Evolutionary conservation across 2,888 invertebrate genomes (phyloP).

Genomic region (Ditula angustiorana): DNA sequence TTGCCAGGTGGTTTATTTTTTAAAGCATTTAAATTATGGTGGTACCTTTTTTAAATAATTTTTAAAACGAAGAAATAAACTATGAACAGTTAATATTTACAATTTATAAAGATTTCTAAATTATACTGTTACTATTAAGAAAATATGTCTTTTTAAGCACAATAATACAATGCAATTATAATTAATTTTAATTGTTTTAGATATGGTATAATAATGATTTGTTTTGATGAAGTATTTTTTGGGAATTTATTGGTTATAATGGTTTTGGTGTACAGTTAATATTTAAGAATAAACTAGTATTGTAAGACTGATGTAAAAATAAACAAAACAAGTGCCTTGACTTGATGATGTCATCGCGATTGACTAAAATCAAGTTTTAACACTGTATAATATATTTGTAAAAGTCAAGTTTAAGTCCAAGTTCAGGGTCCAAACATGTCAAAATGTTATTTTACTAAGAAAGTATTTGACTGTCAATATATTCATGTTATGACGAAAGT

Average conservation of each 20-base stretch:
- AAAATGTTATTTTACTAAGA: neutral
- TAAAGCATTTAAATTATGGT: too few species aligned
- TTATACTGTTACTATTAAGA: neutral
- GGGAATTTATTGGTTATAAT: neutral
- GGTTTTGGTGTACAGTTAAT: neutral
- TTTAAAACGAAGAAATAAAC: neutral
- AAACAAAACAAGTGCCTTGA: too few species aligned
- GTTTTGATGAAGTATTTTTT: neutral
- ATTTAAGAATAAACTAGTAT: neutral
- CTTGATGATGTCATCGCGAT: neutral
- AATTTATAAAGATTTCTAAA: too few species aligned
- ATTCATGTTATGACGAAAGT: too few species aligned
- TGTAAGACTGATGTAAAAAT: neutral
- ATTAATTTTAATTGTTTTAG: neutral
- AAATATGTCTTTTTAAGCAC: neutral
- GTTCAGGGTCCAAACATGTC: neutral
- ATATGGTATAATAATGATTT: neutral
- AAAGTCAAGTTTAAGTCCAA: neutral
- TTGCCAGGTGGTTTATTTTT: too few species aligned
- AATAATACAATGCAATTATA: slow-evolving; percentile 1
- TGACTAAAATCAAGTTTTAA: neutral
- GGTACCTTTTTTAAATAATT: neutral
- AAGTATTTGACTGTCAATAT: too few species aligned
- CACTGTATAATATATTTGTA: neutral
- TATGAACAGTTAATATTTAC: neutral